Evolutionary conservation across 2,888 invertebrate genomes (phyloP).

Genomic region (Unio pictorum): DNA sequence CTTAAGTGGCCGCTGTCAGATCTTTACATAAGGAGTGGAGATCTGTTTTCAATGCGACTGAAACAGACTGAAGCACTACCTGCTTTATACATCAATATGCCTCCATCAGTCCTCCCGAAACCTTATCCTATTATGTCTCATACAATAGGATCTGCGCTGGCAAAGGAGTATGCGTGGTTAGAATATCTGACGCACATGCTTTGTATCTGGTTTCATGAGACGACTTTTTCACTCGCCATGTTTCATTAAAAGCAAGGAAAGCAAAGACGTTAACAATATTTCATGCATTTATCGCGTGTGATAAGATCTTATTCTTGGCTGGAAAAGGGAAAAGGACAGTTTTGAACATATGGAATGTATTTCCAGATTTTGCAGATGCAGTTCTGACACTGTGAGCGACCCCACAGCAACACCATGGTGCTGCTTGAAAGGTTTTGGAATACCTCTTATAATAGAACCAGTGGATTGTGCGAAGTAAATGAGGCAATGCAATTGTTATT

Average conservation of each 20-base stretch:
- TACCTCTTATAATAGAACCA: background rate
- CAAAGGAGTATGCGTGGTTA: too few species aligned
- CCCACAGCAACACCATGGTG: background rate
- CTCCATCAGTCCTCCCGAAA: too few species aligned
- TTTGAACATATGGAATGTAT: slow-evolving; percentile 33
- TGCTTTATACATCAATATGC: too few species aligned
- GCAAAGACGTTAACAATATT: slow-evolving; percentile 22
- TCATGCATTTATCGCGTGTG: slow-evolving; percentile 36
- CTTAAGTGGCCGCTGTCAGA: too few species aligned
- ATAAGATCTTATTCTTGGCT: slow-evolving; percentile 23
- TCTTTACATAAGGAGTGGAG: too few species aligned
- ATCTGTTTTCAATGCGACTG: too few species aligned
- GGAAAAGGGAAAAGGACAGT: slow-evolving; percentile 25
- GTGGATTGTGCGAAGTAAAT: background rate
- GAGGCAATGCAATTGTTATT: slow-evolving; percentile 1
- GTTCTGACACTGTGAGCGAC: slow-evolving; percentile 8
- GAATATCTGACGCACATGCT: too few species aligned
- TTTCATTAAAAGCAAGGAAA: slow-evolving; percentile 1
- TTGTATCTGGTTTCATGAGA: too few species aligned
- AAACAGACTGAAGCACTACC: too few species aligned
- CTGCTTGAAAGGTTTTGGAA: background rate
- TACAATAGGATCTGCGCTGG: too few species aligned
- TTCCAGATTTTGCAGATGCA: slow-evolving; percentile 13
- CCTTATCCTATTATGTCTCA: too few species aligned
- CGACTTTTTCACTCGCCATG: too few species aligned